Evolutionary conservation across 2,113 vertebrate genomes (phyloP), one percentile per base, ranked within the genome.

Genomic region (Rhegmatorhina hoffmannsi): DNA sequence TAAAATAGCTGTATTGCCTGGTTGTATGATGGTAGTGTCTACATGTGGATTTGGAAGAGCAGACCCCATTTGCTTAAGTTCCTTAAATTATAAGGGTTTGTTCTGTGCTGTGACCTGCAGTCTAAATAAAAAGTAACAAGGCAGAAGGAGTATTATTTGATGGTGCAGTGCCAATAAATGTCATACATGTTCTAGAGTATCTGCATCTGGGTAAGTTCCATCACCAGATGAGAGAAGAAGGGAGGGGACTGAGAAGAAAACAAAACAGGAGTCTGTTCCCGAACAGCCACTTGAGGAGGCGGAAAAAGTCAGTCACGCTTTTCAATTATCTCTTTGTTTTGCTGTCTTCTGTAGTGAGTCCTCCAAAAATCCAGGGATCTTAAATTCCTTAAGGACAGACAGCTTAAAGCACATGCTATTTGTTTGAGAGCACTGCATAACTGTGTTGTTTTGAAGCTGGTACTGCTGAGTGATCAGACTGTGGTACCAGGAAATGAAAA

Each of bases 341-440:
- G 38, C 33, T 84, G 46, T 84, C 36, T 62, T 53, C 9, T 70
- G 28, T 64, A 60, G 49, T 47, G 17, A 8, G 16, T n/a, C 24
- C 25, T 43, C 5, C 5, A 17, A 52, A 74, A 85, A 50, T 31
- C 49, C 5, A 58, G 38, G 36, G 49, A 29, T 60, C 15, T 17
- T 67, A 25, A 64, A 46, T 72, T 68, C 28, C 11, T 5, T 68
- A 12, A 28, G 50, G 50, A 47, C 34, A 58, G 56, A 13, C 2
- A 3, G 53, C 43, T 67, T 74, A 34, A 94, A 85, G 4, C 6
- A 7, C 3, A 1, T 9, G 20, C 0, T 0, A 21, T 63, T 80
- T 73, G 19, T 84, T 40, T 80, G 59, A 68, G 64, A 75, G 33
- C 13, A 20, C 36, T 49, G 12, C 46, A 31, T 50, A 58, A 46